phyloP scores from a whole-genome alignment of 1,140 invertebrate species.

The Cyphomyrmex costatus region DNA sequence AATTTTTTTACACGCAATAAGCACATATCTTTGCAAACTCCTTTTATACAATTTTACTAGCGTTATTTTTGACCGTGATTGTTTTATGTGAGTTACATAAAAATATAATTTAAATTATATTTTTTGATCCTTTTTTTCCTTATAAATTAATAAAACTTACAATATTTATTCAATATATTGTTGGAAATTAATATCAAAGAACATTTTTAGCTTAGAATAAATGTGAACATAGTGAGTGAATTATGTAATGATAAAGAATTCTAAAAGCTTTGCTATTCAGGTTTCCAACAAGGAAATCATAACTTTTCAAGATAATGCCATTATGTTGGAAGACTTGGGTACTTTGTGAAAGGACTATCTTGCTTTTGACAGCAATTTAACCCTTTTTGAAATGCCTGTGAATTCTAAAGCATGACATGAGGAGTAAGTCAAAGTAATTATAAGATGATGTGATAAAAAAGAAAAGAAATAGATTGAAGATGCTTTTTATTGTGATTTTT shows the following conservation, averaged over 20 bases:
- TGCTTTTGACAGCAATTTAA: slow-evolving; percentile 13
- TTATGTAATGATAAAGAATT: neutral
- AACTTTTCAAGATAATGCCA: neutral
- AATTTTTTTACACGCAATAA: slow-evolving; percentile 15
- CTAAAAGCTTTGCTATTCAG: neutral
- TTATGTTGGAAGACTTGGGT: neutral
- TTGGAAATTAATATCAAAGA: neutral
- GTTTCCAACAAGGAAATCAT: neutral
- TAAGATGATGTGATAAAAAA: neutral
- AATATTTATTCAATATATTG: neutral
- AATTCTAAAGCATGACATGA: neutral
- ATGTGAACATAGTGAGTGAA: neutral
- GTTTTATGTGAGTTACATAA: neutral
- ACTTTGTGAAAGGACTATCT: neutral
- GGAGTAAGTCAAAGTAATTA: slow-evolving; percentile 2
- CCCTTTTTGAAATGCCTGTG: neutral
- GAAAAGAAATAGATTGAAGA: neutral
- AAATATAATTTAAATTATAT: slow-evolving; percentile 10
- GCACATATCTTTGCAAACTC: neutral
- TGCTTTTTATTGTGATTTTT: neutral
- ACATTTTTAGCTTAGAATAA: neutral
- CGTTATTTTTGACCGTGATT: neutral
- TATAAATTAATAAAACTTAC: neutral
- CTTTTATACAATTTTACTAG: neutral
- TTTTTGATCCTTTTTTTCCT: neutral